Conservation (phyloP, 37 sponge, comb jelly and placozoan species). For the Lycopodina hypogea region DNA sequence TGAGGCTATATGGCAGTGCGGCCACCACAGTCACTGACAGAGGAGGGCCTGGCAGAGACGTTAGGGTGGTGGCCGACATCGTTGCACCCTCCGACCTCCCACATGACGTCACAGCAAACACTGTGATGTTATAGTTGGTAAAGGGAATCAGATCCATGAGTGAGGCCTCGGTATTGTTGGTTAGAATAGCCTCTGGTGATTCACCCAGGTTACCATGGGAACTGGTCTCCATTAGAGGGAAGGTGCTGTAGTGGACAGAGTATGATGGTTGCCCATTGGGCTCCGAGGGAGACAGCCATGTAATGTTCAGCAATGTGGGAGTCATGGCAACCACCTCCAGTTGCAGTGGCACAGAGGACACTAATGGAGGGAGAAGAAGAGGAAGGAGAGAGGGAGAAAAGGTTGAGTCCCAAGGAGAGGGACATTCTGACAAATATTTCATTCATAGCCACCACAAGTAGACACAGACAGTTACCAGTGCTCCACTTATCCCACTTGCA, state of each 20-base stretch:
- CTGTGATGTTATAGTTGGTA: conserved; percentile 29
- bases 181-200: background rate
- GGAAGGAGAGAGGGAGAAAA: background rate
- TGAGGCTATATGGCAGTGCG: background rate
- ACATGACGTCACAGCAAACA: conserved; percentile 9
- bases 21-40: background rate
- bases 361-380: conserved; percentile 2
- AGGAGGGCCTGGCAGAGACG: conserved; percentile 7
- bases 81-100: background rate
- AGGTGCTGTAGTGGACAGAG: background rate
- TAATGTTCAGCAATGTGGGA: background rate
- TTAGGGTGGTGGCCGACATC: background rate
- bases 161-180: background rate
- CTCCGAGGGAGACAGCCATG: conserved; percentile 12
- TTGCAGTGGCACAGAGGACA: background rate
- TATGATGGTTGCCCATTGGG: background rate
- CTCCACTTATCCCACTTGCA: too few relatives aligned
- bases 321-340: background rate
- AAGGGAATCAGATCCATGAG: conserved; percentile 23
- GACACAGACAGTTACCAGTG: too few relatives aligned
- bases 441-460: too few relatives aligned
- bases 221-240: too few relatives aligned
- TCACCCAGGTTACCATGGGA: too few relatives aligned
- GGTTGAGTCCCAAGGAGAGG: background rate
- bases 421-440: too few relatives aligned